These are phyloP conservation scores for Ennomos erosarius DNA, from an alignment of 2,888 invertebrate species.

Conservation along the genomic window DNA sequence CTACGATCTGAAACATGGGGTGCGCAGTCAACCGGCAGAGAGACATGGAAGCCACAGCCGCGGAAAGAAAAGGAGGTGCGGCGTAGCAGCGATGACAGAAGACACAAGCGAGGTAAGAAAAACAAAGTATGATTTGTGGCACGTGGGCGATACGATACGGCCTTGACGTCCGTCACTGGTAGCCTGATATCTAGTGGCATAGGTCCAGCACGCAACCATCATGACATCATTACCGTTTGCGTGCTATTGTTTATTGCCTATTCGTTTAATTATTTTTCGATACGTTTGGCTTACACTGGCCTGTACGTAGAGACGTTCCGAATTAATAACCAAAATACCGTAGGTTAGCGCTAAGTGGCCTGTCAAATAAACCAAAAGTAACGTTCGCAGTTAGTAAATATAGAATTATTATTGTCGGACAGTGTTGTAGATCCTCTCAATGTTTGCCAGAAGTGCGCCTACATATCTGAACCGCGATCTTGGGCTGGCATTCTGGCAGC, in stretches of 20 bases:
- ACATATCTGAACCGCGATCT: slow-evolving; percentile 33
- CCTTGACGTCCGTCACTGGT: slow-evolving; percentile 34
- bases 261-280: slow-evolving; percentile 1
- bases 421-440: slow-evolving; percentile 44
- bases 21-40: slow-evolving; percentile 62
- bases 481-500: slow-evolving; percentile 42
- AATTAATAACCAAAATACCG: background rate
- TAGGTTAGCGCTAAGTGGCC: slow-evolving; percentile 7
- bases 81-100: slow-evolving; percentile 66
- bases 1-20: slow-evolving; percentile 88
- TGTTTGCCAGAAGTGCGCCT: slow-evolving; percentile 42
- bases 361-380: slow-evolving; percentile 36
- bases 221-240: slow-evolving; percentile 41
- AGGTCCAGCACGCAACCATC: slow-evolving; percentile 42
- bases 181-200: slow-evolving; percentile 41
- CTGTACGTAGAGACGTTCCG: no score
- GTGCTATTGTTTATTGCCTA: slow-evolving; percentile 17
- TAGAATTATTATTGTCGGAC: slow-evolving; percentile 52
- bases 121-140: slow-evolving; percentile 11
- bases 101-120: slow-evolving; percentile 70
- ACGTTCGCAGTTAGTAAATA: slow-evolving; percentile 48
- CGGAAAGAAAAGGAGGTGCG: slow-evolving; percentile 66
- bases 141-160: slow-evolving; percentile 30
- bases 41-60: slow-evolving; percentile 53
- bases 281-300: background rate